Evolutionary conservation across 2,888 invertebrate genomes (phyloP), one percentile per base, ranked within the genome.

Genomic region (Acleris cristana): DNA sequence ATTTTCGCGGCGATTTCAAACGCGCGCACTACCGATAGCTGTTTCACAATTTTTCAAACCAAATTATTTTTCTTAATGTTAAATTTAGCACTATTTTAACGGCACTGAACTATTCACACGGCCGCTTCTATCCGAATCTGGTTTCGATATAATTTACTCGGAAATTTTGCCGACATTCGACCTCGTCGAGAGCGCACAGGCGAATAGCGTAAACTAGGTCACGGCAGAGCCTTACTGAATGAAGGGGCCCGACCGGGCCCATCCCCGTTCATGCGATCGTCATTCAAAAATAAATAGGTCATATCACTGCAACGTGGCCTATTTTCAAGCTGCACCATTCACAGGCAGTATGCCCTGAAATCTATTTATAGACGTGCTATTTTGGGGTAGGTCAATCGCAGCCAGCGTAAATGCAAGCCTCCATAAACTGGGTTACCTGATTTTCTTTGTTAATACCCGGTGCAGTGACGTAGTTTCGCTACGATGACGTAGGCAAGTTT

Each of bases 241-340:
- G 92, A 77, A 87, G 34, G 80, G 81, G 78, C 82, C 86, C 84
- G 88, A 84, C 82, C 82, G 89, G 85, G 84, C 82, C 84, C 84
- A 79, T 78, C 86, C 89, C 87, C 90, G 90, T 91, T 90, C 91
- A 90, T 90, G 86, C 87, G 83, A 76, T 80, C 81, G 79, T 88
- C 92, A 92, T 92, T 92, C 89, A 92, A 90, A 89, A 90, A 91
- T 89, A 92, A 85, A 88, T 92, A 90, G 92, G 92, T 92, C 92
- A 90, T 84, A 89, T 89, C 85, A 89, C 88, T 91, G 91, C 92
- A 91, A 81, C 80, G 89, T 89, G 89, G 76, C 86, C 90, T 81
- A 88, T 80, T 84, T 92, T 86, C 84, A 84, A 34, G 81, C 77
- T 86, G 85, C 85, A 85, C 89, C 89, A 90, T 89, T 90, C 89